Percentiles rank a stretch among this genome's conserved stretches.
Conservation (phyloP, 2,797 vertebrate genomes). For the Notolepis coatsorum region DNA sequence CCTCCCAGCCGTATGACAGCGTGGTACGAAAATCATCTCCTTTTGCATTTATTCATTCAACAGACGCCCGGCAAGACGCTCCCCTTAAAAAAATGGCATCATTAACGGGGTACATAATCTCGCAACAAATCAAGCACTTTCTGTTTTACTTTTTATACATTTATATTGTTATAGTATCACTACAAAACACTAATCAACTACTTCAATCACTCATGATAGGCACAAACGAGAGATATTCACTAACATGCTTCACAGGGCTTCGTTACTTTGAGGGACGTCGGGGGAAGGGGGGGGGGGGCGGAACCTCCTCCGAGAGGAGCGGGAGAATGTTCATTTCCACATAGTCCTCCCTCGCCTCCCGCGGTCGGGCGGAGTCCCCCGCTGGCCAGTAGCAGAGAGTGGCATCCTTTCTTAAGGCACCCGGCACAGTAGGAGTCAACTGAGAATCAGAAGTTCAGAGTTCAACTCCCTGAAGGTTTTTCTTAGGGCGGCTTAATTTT, state of each 20-base stretch:
- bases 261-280: no score
- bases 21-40: background rate
- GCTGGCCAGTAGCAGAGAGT: background rate
- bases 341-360: background rate
- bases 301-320: no score
- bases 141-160: background rate
- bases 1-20: no score
- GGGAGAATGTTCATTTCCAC: no score
- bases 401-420: background rate
- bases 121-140: background rate
- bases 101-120: background rate
- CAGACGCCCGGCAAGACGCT: background rate
- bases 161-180: slow-evolving; percentile 8
- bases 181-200: slow-evolving; percentile 2
- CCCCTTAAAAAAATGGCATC: background rate
- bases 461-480: background rate
- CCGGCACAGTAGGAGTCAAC: background rate
- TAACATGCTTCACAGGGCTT: slow-evolving; percentile 4
- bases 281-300: no score
- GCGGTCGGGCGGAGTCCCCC: background rate
- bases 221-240: slow-evolving; percentile 2
- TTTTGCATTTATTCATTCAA: slow-evolving; percentile 6
- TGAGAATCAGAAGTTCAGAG: background rate
- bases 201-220: slow-evolving; percentile 10
- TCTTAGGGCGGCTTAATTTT: background rate